phyloP scores from a whole-genome alignment of 2,797 vertebrate species.

The Oophaga sylvatica region DNA sequence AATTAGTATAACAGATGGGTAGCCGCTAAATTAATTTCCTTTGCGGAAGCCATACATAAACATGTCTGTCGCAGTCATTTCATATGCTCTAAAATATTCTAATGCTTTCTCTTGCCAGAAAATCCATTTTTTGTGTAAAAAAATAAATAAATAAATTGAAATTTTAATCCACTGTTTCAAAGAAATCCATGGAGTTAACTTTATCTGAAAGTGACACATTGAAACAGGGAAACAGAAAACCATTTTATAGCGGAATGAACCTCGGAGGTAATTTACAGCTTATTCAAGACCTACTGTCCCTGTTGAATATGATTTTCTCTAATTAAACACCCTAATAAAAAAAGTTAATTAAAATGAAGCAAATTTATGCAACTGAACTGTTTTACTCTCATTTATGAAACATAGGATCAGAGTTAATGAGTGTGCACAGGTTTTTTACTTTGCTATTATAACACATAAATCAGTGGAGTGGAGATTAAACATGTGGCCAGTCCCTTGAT shows the following conservation, averaged over 20 bases:
- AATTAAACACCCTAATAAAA: constrained; percentile 46
- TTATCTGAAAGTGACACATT: constrained; percentile 50
- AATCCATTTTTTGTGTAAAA: background rate
- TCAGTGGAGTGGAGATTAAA: background rate
- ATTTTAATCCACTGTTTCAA: constrained; percentile 33
- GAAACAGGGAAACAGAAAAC: background rate
- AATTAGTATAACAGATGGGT: background rate
- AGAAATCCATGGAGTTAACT: constrained; percentile 9
- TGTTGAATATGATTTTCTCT: constrained; percentile 32
- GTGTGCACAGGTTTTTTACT: background rate
- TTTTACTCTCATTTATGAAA: constrained; percentile 6
- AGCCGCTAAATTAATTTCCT: constrained; percentile 9
- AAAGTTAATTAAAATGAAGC: constrained; percentile 51
- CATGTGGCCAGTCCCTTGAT: background rate
- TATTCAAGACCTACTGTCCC: constrained; percentile 45
- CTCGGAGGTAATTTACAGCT: constrained; percentile 50
- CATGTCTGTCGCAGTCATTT: background rate
- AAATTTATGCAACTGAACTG: constrained; percentile 1
- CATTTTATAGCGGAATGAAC: constrained; percentile 28
- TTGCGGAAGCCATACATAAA: background rate
- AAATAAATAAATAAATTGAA: background rate
- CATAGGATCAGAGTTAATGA: background rate
- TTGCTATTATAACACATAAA: background rate
- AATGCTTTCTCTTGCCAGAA: background rate
- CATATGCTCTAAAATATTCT: background rate